phyloP scores from a whole-genome alignment of 2,888 invertebrate species.

The Himalopsyche anomala region DNA sequence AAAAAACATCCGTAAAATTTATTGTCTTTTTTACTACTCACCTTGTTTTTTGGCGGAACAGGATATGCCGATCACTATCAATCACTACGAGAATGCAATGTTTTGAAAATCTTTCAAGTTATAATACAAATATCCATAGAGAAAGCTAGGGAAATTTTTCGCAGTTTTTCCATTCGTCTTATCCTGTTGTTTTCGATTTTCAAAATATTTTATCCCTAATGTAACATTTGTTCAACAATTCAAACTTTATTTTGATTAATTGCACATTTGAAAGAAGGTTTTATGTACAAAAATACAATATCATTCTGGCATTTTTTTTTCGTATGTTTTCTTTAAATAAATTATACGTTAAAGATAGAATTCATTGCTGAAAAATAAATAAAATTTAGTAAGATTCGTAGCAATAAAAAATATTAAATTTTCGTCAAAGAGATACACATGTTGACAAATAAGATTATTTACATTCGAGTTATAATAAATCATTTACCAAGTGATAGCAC shows the following conservation, averaged over 20 bases:
- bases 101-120: neutral
- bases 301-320: too few relatives aligned
- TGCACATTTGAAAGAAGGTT: neutral
- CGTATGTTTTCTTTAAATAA: too few relatives aligned
- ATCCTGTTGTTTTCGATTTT: neutral
- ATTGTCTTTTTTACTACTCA: neutral
- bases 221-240: slow-evolving; percentile 2
- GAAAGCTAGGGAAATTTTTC: neutral
- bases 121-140: neutral
- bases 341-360: too few relatives aligned
- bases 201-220: neutral
- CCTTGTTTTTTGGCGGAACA: neutral
- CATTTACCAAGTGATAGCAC: neutral
- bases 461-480: neutral
- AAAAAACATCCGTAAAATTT: neutral
- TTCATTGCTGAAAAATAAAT: too few relatives aligned
- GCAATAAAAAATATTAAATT: too few relatives aligned
- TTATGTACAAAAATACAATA: too few relatives aligned
- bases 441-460: too few relatives aligned
- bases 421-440: too few relatives aligned
- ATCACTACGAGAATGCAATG: slow-evolving; percentile 18
- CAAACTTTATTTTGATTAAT: slow-evolving; percentile 22
- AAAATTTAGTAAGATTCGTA: too few relatives aligned
- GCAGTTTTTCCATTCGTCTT: neutral
- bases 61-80: neutral